Percentiles rank a stretch among this genome's conserved stretches.
phyloP scores from a whole-genome alignment of 2,888 invertebrate species.

The Selenia dentaria region DNA sequence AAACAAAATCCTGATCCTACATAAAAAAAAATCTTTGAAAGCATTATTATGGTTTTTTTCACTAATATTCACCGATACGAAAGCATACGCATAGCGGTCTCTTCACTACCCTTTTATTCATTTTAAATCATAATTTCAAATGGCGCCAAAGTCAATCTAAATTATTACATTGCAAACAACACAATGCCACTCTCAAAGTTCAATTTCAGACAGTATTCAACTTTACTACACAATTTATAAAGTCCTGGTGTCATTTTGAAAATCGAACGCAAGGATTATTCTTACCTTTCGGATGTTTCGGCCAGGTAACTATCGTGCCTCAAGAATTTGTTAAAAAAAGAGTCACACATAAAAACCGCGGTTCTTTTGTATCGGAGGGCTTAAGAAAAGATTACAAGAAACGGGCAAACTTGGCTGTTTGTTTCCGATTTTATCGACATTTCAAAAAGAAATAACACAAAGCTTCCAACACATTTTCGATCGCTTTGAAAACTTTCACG shows the following conservation, averaged over 20 bases:
- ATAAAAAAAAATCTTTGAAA: no score
- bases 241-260: conserved; percentile 9
- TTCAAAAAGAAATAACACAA: conserved; percentile 48
- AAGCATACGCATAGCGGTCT: no score
- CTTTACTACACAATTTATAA: conserved; percentile 38
- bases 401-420: conserved; percentile 68
- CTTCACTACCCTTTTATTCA: conserved; percentile 38
- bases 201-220: conserved; percentile 41
- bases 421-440: conserved; percentile 67
- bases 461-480: conserved; percentile 16
- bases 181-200: conserved; percentile 34
- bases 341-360: conserved; percentile 65
- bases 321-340: conserved; percentile 60
- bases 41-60: no score
- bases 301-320: conserved; percentile 66
- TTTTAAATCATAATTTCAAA: conserved; percentile 32
- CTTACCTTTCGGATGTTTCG: conserved; percentile 38
- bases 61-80: no score
- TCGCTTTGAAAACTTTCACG: background rate
- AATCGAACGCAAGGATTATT: conserved; percentile 15
- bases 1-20: no score
- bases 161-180: conserved; percentile 37
- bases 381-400: conserved; percentile 64
- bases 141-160: conserved; percentile 38
- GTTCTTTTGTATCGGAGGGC: conserved; percentile 68